Evolutionary conservation across 2,888 invertebrate genomes (phyloP), one percentile per base, ranked within the genome.

Genomic region (Hydriomena furcata): DNA sequence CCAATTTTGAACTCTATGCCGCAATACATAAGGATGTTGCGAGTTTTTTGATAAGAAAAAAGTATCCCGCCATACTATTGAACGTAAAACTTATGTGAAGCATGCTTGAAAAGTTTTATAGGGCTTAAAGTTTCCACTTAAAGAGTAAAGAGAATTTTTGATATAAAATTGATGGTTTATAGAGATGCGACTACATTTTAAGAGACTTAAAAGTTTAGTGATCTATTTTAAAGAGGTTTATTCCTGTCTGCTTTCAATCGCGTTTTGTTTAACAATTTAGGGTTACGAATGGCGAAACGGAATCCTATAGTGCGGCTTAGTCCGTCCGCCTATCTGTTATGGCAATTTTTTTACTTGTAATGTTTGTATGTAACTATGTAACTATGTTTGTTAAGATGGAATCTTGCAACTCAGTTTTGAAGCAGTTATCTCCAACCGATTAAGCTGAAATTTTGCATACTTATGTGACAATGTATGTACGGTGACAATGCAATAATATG

Each of bases 11-110:
- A 11, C 47, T 24, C 8, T 54, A 42, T 1, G 0, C 0, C 0
- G 0, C 11, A 10, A 0, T 20, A 31, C 17, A 52, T 60, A 60
- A 35, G 42, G 38, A 23, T 30, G 38, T 12, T 30, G 31, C 25
- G 7, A 36, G 30, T 34, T 21, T 34, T 7, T 21, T 36, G 4
- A 1, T 20, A 5, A 8, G 43, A 32, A 45, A 50, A 53, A 58
- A 53, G 45, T 50, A 44, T 41, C 42, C 62, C 66, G 68, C 71
- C 71, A 69, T 76, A 76, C 75, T 80, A 83, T 82, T 79, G 79
- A 79, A 79, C 80, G 80, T 80, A 71, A 79, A 85, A 87, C 82
- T 89, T 88, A 85, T 84, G 85, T 86, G 83, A 78, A 84, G 84
- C 79, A 82, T 74, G 81, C 81, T 86, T 75, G 73, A 85, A 79